A percentile compares a stretch with the other conserved stretches of the same genome.
These are phyloP conservation scores for Fregata magnificens DNA, from an alignment of 2,113 vertebrate genomes.

Conservation along the genomic window DNA sequence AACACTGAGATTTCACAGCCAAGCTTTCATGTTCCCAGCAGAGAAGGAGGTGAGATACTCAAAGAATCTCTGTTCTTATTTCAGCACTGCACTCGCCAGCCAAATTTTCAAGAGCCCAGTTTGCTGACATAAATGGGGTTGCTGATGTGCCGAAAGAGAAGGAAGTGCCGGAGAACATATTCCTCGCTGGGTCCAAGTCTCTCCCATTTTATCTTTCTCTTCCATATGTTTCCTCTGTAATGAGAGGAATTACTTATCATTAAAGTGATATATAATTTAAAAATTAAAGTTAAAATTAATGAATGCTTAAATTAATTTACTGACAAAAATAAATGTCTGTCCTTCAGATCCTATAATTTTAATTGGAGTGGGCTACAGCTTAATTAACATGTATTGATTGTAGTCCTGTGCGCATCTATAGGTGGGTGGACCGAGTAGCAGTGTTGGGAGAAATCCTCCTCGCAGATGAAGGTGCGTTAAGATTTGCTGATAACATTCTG, in stretches of 20 bases:
- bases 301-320: constrained; percentile 42
- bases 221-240: constrained; percentile 57
- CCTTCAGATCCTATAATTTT: constrained; percentile 35
- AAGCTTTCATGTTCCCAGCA: constrained; percentile 35
- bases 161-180: not conserved
- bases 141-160: not conserved
- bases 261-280: constrained; percentile 43
- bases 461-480: not conserved
- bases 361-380: constrained; percentile 38
- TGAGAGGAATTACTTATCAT: constrained; percentile 58
- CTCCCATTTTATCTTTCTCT: constrained; percentile 40
- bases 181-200: not conserved
- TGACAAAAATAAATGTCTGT: constrained; percentile 59
- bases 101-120: constrained; percentile 23
- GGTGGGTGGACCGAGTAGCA: constrained; percentile 14
- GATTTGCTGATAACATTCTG: constrained; percentile 16
- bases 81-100: not conserved
- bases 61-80: constrained; percentile 48
- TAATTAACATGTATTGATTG: constrained; percentile 56
- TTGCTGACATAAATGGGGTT: constrained; percentile 36
- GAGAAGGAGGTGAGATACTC: constrained; percentile 53
- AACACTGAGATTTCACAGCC: constrained; percentile 5
- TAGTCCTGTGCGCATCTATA: not conserved
- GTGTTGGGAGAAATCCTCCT: not conserved
- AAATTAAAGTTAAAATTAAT: constrained; percentile 51